Conservation (phyloP, 2,797 vertebrate species). For the Coregonus sp. region DNA sequence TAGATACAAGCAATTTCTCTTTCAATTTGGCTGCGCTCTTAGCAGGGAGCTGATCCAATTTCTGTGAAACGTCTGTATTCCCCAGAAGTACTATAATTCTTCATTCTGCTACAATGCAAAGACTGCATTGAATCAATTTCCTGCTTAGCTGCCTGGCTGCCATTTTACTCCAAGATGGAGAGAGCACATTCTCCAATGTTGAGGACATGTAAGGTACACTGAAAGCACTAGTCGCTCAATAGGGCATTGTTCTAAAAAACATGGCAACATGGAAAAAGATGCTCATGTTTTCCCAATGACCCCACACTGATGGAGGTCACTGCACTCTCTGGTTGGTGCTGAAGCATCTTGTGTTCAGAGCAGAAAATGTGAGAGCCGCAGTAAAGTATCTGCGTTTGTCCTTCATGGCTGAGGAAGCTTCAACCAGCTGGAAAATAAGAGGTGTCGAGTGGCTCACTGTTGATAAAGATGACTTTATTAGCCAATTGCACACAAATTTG, state of each 20-base stretch:
- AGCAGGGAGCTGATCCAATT: slow-evolving; percentile 5
- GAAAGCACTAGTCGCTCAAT: slow-evolving; percentile 17
- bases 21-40: slow-evolving; percentile 6
- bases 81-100: neutral
- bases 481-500: slow-evolving; percentile 48
- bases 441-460: slow-evolving; percentile 58
- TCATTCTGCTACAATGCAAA: slow-evolving; percentile 8
- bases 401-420: slow-evolving; percentile 71
- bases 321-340: neutral
- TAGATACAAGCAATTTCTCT: slow-evolving; percentile 23
- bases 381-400: slow-evolving; percentile 57
- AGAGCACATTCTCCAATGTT: slow-evolving; percentile 13
- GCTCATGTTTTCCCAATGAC: slow-evolving; percentile 44
- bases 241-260: slow-evolving; percentile 40
- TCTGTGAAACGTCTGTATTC: slow-evolving; percentile 4
- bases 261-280: slow-evolving; percentile 39
- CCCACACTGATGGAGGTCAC: slow-evolving; percentile 54
- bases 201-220: slow-evolving; percentile 21
- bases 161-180: slow-evolving; percentile 33
- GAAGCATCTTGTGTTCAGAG: slow-evolving; percentile 50
- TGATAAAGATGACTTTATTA: slow-evolving; percentile 72
- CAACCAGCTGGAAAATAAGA: slow-evolving; percentile 67
- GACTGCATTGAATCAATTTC: slow-evolving; percentile 11
- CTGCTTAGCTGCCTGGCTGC: slow-evolving; percentile 7
- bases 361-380: slow-evolving; percentile 39